These are phyloP conservation scores for Eidolon helvum DNA, from an alignment of 2,113 vertebrate genomes.

Conservation along the genomic window DNA sequence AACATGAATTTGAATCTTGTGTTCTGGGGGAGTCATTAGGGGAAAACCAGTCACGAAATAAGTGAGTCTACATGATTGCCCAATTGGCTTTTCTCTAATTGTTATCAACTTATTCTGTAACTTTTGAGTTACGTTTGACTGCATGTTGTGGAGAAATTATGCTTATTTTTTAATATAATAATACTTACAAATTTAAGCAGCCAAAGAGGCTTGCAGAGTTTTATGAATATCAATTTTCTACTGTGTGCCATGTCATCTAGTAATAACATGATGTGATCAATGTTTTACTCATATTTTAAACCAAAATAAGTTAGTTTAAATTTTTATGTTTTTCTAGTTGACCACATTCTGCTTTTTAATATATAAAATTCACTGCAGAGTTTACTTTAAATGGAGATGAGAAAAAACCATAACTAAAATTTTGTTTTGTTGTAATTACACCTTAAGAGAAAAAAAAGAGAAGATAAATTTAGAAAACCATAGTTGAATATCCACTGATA, in stretches of 20 bases:
- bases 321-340: constrained; percentile 3
- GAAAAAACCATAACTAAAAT: not conserved
- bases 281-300: constrained; percentile 27
- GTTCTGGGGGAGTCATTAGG: not conserved
- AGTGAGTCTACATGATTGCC: not conserved
- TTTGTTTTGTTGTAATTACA: constrained; percentile 10
- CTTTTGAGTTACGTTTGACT: not conserved
- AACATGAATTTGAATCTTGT: constrained; percentile 9
- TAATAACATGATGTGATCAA: not conserved
- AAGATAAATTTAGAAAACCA: constrained; percentile 16
- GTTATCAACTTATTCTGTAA: not conserved
- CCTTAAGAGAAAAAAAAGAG: not conserved
- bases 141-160: not conserved
- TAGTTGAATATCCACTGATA: not conserved
- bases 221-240: not conserved
- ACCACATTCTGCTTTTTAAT: not conserved
- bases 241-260: not conserved
- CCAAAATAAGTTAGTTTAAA: not conserved
- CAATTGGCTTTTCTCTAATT: not conserved
- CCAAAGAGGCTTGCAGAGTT: not conserved
- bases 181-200: not conserved
- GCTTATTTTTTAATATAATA: not conserved
- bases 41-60: not conserved
- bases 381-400: constrained; percentile 17
- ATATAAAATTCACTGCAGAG: not conserved